Evolutionary conservation across 2,888 invertebrate species (phyloP).

Genomic region (Peribatodes rhomboidaria): DNA sequence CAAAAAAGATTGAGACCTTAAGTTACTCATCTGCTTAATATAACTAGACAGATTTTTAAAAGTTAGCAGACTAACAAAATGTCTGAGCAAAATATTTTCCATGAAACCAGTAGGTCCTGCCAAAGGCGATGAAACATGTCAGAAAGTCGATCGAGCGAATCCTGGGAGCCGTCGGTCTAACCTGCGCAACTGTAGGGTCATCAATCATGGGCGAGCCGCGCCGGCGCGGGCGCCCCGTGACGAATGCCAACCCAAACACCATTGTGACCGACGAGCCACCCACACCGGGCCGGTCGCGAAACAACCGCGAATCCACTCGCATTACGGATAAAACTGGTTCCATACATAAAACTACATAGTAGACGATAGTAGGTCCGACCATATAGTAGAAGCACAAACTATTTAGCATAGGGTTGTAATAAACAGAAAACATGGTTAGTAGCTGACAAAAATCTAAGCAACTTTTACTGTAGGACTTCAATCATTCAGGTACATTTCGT

Average conservation of each 20-base stretch:
- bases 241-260: slow-evolving; percentile 84
- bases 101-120: neutral
- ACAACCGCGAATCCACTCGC: slow-evolving; percentile 52
- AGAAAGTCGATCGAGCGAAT: slow-evolving; percentile 27
- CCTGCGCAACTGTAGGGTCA: slow-evolving; percentile 57
- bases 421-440: too few species aligned
- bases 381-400: too few species aligned
- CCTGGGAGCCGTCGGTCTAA: slow-evolving; percentile 37
- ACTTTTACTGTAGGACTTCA: too few species aligned
- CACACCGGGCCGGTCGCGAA: slow-evolving; percentile 64
- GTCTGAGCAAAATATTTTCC: slow-evolving; percentile 4
- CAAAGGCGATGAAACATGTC: slow-evolving; percentile 9
- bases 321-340: slow-evolving; percentile 38
- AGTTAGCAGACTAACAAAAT: neutral
- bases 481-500: too few species aligned
- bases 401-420: too few species aligned
- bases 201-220: slow-evolving; percentile 69
- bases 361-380: neutral
- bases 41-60: neutral
- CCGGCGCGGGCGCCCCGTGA: slow-evolving; percentile 74
- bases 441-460: too few species aligned
- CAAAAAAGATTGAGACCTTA: too few species aligned
- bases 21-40: too few species aligned
- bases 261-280: slow-evolving; percentile 78
- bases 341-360: slow-evolving; percentile 16